A percentile compares a stretch with the other conserved stretches of the same genome.
Conservation (phyloP, 2,113 vertebrate species). For the Anoplopoma fimbria region DNA sequence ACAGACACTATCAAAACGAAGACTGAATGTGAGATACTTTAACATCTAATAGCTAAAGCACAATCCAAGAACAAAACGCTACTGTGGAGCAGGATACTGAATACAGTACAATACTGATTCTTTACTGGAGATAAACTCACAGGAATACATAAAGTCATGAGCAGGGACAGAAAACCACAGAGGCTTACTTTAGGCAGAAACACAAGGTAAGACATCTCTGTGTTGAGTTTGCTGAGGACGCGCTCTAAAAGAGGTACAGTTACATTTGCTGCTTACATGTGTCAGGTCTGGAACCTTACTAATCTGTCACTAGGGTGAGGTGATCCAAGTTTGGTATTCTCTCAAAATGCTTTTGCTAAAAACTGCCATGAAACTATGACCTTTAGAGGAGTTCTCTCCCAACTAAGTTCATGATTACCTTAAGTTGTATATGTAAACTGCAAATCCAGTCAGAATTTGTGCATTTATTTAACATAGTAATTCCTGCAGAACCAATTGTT, state of each 20-base stretch:
- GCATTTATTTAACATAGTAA: not conserved
- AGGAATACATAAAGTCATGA: slow-evolving; percentile 19
- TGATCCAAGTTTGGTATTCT: not conserved
- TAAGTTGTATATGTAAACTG: not conserved
- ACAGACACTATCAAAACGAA: no score
- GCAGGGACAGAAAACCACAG: slow-evolving; percentile 17
- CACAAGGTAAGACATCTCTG: not conserved
- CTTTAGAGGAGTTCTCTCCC: not conserved
- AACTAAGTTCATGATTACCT: not conserved
- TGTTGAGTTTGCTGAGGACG: slow-evolving; percentile 1
- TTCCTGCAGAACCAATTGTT: not conserved
- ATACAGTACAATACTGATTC: not conserved
- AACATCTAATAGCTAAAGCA: not conserved
- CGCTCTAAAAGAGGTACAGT: not conserved
- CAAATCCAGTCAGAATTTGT: not conserved
- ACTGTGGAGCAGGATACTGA: not conserved
- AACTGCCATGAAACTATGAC: not conserved
- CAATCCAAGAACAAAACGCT: not conserved
- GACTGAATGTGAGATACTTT: not conserved
- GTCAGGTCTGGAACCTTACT: not conserved
- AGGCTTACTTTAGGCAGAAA: slow-evolving; percentile 15
- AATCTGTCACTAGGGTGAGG: not conserved
- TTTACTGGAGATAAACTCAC: slow-evolving; percentile 30
- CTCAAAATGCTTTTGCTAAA: not conserved
- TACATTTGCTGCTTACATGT: not conserved